Percentiles rank a stretch among this genome's conserved stretches.
Conservation (phyloP, 2,797 vertebrate species). For the Paratrypauchen microcephalus region DNA sequence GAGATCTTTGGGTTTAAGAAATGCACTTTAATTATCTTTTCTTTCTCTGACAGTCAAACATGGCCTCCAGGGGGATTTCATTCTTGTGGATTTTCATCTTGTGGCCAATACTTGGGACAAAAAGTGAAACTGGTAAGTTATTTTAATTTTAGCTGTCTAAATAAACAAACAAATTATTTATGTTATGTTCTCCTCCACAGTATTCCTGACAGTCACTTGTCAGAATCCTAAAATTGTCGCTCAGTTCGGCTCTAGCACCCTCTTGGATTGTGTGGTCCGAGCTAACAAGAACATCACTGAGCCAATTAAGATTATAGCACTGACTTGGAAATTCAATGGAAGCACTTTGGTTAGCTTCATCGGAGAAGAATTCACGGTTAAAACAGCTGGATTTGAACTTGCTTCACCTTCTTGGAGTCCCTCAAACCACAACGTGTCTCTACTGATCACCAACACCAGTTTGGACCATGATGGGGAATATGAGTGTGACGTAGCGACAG, state of each 20-base stretch:
- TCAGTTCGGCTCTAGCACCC: constrained; percentile 18
- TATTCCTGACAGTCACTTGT: not conserved
- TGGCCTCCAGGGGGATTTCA: constrained; percentile 19
- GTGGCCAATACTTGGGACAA: rapidly evolving
- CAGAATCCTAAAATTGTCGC: rapidly evolving
- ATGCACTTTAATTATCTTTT: not conserved
- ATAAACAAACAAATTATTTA: not conserved
- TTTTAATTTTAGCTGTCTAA: not conserved
- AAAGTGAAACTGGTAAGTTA: not conserved
- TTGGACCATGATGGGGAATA: constrained; percentile 25
- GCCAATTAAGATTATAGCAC: rapidly evolving
- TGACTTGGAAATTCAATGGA: constrained; percentile 39
- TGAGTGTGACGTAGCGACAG: rapidly evolving
- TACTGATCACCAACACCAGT: constrained; percentile 52
- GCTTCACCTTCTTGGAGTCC: constrained; percentile 8
- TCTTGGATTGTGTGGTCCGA: constrained; percentile 46
- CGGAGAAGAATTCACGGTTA: rapidly evolving
- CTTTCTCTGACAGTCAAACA: constrained; percentile 37
- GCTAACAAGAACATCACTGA: rapidly evolving
- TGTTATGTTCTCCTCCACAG: constrained; percentile 34
- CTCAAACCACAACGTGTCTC: constrained; percentile 50
- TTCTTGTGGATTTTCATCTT: rapidly evolving
- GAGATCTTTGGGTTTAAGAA: too few relatives aligned
- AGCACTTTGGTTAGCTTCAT: rapidly evolving
- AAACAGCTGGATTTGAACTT: not conserved